Evolutionary conservation across 2,113 vertebrate species (phyloP), one percentile per base, ranked within the genome.

Genomic region (Coptodon rendalli): DNA sequence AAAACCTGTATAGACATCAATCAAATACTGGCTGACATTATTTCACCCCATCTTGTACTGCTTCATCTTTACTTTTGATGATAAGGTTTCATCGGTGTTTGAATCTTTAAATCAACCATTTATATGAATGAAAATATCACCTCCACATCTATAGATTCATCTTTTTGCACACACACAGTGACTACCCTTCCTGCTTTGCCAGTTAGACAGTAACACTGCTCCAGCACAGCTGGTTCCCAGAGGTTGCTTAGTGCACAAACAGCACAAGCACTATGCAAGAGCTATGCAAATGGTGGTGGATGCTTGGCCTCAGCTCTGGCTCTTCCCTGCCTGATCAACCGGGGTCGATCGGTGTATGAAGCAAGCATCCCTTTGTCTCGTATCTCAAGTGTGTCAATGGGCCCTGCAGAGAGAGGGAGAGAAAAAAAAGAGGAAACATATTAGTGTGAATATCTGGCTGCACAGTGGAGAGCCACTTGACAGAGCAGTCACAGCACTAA

Each of bases 11-110:
- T 78, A 66, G 88, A 90, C 90, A 90, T 88, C 63, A 84, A 88
- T 93, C 88, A 92, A 86, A 92, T 61, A 61, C 54, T 34, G 85
- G 86, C 88, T 92, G 91, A 92, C 89, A 92, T 91, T 59, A 82
- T 90, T 87, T 90, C 79, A 87, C 63, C 83, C 45, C 63, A 78
- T 76, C 66, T 61, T 68, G 61, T 56, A 68, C 52, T 11, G 76
- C 78, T 81, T 81, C 71, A 80, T 85, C 81, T 76, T 83, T 82
- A 80, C 80, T 88, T 91, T 85, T 81, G 76, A 84, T 89, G 59
- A 88, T 12, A 83, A 78, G 57, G 79, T 66, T 84, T 90, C 57
- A 78, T 87, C 86, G 52, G 84, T 57, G 27, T 57, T 87, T 78
- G 16, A 24, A 86, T 82, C 57, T 82, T 87, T 53, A 85, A 84